Evolutionary conservation across 2,797 vertebrate species (phyloP), one percentile per base, ranked within the genome.

Genomic region (Coregonus suidteri): DNA sequence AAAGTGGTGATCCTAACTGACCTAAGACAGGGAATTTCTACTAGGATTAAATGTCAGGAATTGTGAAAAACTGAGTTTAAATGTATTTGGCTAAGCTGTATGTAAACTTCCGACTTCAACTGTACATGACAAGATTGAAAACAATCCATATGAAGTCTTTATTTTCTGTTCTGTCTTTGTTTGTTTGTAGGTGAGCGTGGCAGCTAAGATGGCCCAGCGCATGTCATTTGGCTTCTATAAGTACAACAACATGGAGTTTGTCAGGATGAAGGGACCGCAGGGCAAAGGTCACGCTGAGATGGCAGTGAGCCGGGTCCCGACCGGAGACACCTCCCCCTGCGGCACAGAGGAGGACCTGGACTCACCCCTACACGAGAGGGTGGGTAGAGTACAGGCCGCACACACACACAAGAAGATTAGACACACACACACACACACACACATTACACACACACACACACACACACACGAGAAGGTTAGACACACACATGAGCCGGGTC

Each of bases 171-270:
- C 15, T 18, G 41, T 47, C 3, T 54, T 18, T 59, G 64, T 4
- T 56, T 25, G 25, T 25, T 47, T 30, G 34, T 79, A 99, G 98
- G 98, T 99, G 78, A 99, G 98, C 0, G 96, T 99, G 7, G 98
- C 98, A 0, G 98, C 98, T 0, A 99, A 98, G 82, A 98, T 99
- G 98, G 98, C 98, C 0, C 98, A 99, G 91, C 95, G 94, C 73
- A 98, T 99, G 97, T 98, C 98, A 0, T 99, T 99, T 0, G 98
- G 98, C 87, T 98, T 98, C 91, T 99, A 99, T 87, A 98, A 99
- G 76, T 99, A 97, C 88, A 98, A 93, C 94, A 99, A 97, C 92
- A 98, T 99, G 98, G 98, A 99, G 92, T 99, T 99, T 67, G 98
- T 99, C 79, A 93, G 98, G 84, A 99, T 99, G 98, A 99, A 99